A percentile compares a stretch with the other conserved stretches of the same genome.
phyloP scores from a whole-genome alignment of 2,888 invertebrate genomes.

The Drosophila tanythrix region DNA sequence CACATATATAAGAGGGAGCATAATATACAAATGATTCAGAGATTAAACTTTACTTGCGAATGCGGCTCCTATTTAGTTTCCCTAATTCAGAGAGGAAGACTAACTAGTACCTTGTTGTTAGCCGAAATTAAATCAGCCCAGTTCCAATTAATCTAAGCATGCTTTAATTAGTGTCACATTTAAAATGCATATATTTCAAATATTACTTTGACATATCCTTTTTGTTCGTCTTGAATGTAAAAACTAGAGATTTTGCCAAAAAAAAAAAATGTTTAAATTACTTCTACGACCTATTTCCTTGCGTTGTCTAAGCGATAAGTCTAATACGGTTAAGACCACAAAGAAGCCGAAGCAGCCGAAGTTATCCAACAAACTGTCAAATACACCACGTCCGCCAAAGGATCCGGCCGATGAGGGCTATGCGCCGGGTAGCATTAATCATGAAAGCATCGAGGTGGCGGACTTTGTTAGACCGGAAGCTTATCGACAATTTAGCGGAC shows the following conservation, averaged over 20 bases:
- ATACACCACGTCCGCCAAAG: slow-evolving; percentile 76
- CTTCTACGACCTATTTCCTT: neutral
- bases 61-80: neutral
- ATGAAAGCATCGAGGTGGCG: slow-evolving; percentile 58
- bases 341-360: neutral
- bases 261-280: slow-evolving; percentile 24
- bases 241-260: neutral
- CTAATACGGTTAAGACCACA: neutral
- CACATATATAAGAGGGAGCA: neutral
- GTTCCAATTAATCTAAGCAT: neutral
- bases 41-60: neutral
- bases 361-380: slow-evolving; percentile 42
- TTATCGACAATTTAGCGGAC: slow-evolving; percentile 67
- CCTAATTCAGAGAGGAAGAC: neutral
- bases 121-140: neutral
- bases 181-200: neutral
- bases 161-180: neutral
- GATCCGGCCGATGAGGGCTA: slow-evolving; percentile 79
- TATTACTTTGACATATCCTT: neutral
- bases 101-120: too few relatives aligned
- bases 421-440: slow-evolving; percentile 61
- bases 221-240: neutral
- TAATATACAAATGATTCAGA: neutral
- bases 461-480: slow-evolving; percentile 63
- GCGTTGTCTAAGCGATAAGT: slow-evolving; percentile 1